Evolutionary conservation across 2,113 vertebrate species (phyloP).

Genomic region (Microcebus jonahi): DNA sequence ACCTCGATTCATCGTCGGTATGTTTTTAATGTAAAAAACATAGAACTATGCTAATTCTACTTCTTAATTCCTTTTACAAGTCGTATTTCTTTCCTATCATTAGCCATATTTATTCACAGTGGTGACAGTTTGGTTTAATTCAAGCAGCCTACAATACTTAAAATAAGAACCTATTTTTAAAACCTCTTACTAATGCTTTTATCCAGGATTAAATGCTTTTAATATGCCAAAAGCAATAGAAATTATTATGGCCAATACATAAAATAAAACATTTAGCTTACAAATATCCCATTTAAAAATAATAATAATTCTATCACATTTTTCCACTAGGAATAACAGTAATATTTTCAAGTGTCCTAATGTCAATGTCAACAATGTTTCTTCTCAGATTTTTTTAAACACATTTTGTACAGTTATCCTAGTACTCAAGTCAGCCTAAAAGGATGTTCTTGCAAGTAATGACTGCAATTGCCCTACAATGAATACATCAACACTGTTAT

Average conservation of each 20-base stretch:
- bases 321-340: not conserved
- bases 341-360: not conserved
- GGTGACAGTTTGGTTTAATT: not conserved
- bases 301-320: not conserved
- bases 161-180: constrained; percentile 51
- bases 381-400: not conserved
- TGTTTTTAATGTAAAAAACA: constrained; percentile 26
- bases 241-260: not conserved
- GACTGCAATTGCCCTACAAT: not conserved
- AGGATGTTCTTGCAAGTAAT: not conserved
- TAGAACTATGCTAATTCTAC: not conserved
- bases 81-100: constrained; percentile 29
- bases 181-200: not conserved
- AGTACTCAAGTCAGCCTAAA: not conserved
- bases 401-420: not conserved
- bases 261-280: constrained; percentile 28
- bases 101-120: constrained; percentile 9
- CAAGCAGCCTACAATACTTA: not conserved
- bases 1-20: constrained; percentile 17
- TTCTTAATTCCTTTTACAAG: constrained; percentile 44
- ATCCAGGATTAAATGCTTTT: not conserved
- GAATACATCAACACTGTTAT: not conserved
- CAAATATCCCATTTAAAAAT: not conserved
- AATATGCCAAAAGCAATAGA: not conserved
- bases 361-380: not conserved